Evolutionary conservation across 2,113 vertebrate species (phyloP).

Genomic region (Rhea americana): DNA sequence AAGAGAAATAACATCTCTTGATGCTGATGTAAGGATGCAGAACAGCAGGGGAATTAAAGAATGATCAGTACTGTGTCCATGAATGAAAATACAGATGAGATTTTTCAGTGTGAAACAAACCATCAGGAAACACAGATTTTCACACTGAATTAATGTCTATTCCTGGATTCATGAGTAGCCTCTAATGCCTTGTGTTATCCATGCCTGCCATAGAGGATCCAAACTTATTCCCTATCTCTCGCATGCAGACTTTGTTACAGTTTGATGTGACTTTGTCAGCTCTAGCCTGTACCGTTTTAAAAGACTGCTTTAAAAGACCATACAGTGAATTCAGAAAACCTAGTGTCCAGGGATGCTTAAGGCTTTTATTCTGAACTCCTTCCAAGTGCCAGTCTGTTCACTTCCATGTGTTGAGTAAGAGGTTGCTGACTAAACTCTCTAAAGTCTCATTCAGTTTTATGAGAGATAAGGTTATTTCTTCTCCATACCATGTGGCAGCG

Average conservation of each 20-base stretch:
- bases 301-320: background rate
- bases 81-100: slow-evolving; percentile 11
- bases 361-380: background rate
- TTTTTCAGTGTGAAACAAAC: slow-evolving; percentile 13
- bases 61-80: background rate
- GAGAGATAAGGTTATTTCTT: background rate
- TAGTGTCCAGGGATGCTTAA: background rate
- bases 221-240: background rate
- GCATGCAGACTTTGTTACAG: background rate
- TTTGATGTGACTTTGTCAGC: background rate
- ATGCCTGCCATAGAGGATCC: background rate
- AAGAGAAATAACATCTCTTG: background rate
- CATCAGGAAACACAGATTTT: background rate
- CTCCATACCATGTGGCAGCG: background rate
- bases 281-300: background rate
- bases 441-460: background rate
- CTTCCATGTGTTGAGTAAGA: background rate
- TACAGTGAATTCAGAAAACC: background rate
- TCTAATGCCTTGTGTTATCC: background rate
- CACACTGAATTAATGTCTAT: background rate
- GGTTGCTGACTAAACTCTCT: background rate
- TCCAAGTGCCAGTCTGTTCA: background rate
- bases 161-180: background rate
- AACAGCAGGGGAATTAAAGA: slow-evolving; percentile 27
- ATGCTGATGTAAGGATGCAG: slow-evolving; percentile 10